These are phyloP conservation scores for Molossus alvarezi DNA, from an alignment of 2,797 vertebrate genomes.

Conservation along the genomic window DNA sequence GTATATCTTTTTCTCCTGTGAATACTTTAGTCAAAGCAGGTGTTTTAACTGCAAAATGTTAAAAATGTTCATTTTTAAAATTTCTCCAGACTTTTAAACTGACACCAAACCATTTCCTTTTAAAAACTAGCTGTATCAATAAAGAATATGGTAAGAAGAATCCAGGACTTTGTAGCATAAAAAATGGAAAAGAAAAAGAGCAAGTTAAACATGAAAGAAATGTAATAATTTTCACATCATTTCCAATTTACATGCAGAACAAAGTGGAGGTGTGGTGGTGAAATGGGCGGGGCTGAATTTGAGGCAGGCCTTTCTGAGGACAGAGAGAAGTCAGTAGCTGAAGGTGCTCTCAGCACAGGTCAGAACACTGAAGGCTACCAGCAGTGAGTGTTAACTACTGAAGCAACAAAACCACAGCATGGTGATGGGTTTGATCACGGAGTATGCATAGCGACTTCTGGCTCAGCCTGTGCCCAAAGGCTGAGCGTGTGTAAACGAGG, in stretches of 20 bases:
- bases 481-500: neutral
- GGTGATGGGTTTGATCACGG: neutral
- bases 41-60: slow-evolving; percentile 54
- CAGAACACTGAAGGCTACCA: neutral
- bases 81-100: slow-evolving; percentile 57
- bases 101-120: neutral
- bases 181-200: neutral
- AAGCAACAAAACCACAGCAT: neutral
- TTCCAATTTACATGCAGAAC: slow-evolving; percentile 41
- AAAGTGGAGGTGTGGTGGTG: neutral
- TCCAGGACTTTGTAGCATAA: slow-evolving; percentile 59
- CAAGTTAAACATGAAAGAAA: slow-evolving; percentile 63
- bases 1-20: neutral
- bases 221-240: slow-evolving; percentile 17
- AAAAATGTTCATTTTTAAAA: slow-evolving; percentile 45
- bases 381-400: neutral
- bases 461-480: neutral
- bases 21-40: slow-evolving; percentile 57
- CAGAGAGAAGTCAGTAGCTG: neutral
- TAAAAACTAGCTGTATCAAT: slow-evolving; percentile 47
- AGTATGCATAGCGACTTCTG: neutral
- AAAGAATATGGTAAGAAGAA: slow-evolving; percentile 39
- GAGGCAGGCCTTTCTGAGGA: neutral
- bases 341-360: neutral
- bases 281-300: neutral